These are phyloP conservation scores for Lateolabrax maculatus DNA, from an alignment of 2,797 vertebrate genomes.

Conservation along the genomic window DNA sequence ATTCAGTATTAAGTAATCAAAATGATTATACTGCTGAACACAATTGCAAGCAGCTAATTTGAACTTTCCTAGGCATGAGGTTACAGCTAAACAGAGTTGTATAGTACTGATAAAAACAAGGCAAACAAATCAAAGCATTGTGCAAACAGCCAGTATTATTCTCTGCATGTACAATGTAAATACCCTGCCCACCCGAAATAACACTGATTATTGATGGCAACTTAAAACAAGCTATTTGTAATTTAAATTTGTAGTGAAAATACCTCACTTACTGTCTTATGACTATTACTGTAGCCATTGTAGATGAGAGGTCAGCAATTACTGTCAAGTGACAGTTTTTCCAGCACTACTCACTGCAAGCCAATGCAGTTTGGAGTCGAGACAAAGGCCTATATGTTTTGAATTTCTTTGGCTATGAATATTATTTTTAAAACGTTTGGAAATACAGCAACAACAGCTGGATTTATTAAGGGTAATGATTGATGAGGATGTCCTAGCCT, in stretches of 20 bases:
- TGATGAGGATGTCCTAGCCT: background rate
- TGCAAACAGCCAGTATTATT: slow-evolving; percentile 9
- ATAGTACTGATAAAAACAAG: slow-evolving; percentile 37
- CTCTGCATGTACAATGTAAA: slow-evolving; percentile 8
- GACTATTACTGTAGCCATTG: background rate
- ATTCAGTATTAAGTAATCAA: slow-evolving; percentile 40
- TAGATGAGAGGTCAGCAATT: background rate
- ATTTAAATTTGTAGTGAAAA: background rate
- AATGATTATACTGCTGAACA: slow-evolving; percentile 34
- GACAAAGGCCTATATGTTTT: background rate
- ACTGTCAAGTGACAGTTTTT: background rate
- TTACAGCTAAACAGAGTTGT: slow-evolving; percentile 27
- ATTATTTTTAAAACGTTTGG: background rate
- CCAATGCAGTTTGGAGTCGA: background rate
- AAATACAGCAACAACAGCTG: background rate
- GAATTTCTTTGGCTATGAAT: background rate
- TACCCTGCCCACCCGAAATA: background rate
- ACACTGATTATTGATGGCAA: background rate
- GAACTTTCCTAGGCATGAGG: slow-evolving; percentile 25
- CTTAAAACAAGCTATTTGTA: background rate
- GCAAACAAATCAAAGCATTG: slow-evolving; percentile 30
- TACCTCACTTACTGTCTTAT: background rate
- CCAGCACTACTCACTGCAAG: background rate
- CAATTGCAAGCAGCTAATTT: slow-evolving; percentile 19
- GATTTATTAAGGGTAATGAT: background rate